Evolutionary conservation across 2,888 invertebrate species (phyloP), one percentile per base, ranked within the genome.

Genomic region (Tenthredo notha): DNA sequence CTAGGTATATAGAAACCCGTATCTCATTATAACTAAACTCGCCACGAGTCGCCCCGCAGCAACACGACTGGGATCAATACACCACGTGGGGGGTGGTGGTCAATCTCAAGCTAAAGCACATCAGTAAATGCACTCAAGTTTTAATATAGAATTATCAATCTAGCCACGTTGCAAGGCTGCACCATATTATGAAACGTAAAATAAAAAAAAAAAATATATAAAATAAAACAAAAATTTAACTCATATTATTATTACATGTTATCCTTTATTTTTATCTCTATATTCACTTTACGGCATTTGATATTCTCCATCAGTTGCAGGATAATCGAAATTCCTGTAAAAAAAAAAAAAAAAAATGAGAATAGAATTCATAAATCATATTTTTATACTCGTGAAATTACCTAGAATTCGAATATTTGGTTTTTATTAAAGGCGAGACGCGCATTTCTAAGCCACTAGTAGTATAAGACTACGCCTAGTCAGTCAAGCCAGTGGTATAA

Each of bases 61-160:
- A 61, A 37, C 58, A 37, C 40, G 78, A 40, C 40, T 43, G 61
- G 80, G 80, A 80, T 80, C 80, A 80, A 80, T 80, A 80, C 33
- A 21, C 80, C 80, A 80, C 80, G 80, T 80, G 80, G 80, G 80
- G 80, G 80, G 80, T 61, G 61, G 61, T 54, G 80, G 80, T 80
- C 80, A 58, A 80, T 80, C 80, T 80, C 29, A 10, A 7, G 37
- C 84, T 75, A 33, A 84, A 54, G 18, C 54, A 61, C 21, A 25
- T 61, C 61, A 15, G 29, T 67, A 67, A 67, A 67, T 67, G 67
- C 67, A 67, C 67, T 67, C 29, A 33, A 33, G n/a, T 67, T 67
- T 33, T 67, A 33, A 25, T 67, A 67, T 67, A 33, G 15, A 21
- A 33, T 67, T 67, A 61, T 33, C 10, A 67, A 67, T 67, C 61